phyloP scores from a whole-genome alignment of 2,888 invertebrate genomes.

The Zaprionus bogoriensis region DNA sequence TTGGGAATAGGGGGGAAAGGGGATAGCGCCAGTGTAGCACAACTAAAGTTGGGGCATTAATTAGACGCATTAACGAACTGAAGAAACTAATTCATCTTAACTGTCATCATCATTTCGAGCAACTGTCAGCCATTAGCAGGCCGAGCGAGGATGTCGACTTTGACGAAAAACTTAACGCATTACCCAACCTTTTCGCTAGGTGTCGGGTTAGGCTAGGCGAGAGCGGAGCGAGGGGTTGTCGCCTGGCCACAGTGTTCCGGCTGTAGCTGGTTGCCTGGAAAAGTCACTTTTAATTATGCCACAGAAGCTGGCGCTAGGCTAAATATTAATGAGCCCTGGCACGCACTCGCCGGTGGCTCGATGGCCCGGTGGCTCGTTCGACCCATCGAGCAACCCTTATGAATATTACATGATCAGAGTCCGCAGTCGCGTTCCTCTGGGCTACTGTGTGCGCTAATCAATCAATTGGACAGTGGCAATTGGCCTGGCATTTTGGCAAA shows the following conservation, averaged over 20 bases:
- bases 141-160: slow-evolving; percentile 41
- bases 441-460: slow-evolving; percentile 51
- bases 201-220: neutral
- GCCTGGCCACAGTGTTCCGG: too few relatives aligned
- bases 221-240: neutral
- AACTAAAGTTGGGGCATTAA: slow-evolving; percentile 56
- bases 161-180: slow-evolving; percentile 74
- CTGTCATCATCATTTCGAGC: slow-evolving; percentile 78
- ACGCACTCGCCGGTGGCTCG: slow-evolving; percentile 31
- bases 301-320: slow-evolving; percentile 36
- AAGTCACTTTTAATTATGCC: slow-evolving; percentile 76
- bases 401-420: slow-evolving; percentile 64
- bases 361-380: neutral
- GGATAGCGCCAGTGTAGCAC: neutral
- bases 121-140: slow-evolving; percentile 72
- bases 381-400: slow-evolving; percentile 57
- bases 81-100: slow-evolving; percentile 76
- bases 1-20: slow-evolving; percentile 5
- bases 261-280: slow-evolving; percentile 47
- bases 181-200: slow-evolving; percentile 48
- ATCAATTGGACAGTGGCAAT: slow-evolving; percentile 61
- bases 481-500: slow-evolving; percentile 47
- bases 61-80: slow-evolving; percentile 69
- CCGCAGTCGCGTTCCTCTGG: neutral
- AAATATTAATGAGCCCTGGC: slow-evolving; percentile 70